phyloP scores from a whole-genome alignment of 2,888 invertebrate genomes.

The Silvanus unidentatus region DNA sequence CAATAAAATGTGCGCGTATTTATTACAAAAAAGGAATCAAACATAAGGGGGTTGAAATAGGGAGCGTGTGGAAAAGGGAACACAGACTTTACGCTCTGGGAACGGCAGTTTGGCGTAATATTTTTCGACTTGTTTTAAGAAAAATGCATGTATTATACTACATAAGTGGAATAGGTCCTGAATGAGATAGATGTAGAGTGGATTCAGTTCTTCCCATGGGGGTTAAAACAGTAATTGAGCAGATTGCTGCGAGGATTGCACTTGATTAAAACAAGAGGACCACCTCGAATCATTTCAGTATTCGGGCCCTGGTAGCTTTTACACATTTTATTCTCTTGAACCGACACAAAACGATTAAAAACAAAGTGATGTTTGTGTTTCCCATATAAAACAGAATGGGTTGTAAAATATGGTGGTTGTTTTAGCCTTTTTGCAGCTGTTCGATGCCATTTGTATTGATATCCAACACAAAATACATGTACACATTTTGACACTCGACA shows the following conservation, averaged over 20 bases:
- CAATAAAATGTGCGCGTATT: too few relatives aligned
- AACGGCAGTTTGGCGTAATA: too few relatives aligned
- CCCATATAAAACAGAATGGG: slow-evolving; percentile 9
- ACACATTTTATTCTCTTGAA: slow-evolving; percentile 15
- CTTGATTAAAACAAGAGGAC: slow-evolving; percentile 36
- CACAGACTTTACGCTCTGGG: too few relatives aligned
- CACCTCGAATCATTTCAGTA: slow-evolving; percentile 19
- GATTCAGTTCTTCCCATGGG: slow-evolving; percentile 31
- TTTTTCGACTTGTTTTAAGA: too few relatives aligned
- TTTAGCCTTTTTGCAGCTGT: slow-evolving; percentile 13
- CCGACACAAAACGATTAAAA: slow-evolving; percentile 18
- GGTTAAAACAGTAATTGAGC: slow-evolving; percentile 36
- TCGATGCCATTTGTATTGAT: slow-evolving; percentile 13
- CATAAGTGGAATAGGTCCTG: too few relatives aligned
- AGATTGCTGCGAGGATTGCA: slow-evolving; percentile 36
- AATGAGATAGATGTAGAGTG: slow-evolving; percentile 20
- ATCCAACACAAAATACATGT: slow-evolving; percentile 11
- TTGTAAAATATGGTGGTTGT: slow-evolving; percentile 13
- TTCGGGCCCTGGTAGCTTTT: slow-evolving; percentile 11
- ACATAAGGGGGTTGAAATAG: too few relatives aligned
- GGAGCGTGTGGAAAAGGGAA: too few relatives aligned
- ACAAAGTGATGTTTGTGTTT: slow-evolving; percentile 20
- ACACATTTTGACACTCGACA: slow-evolving; percentile 6
- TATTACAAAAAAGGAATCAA: too few relatives aligned
- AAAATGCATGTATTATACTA: too few relatives aligned